Evolutionary conservation across 2,113 vertebrate genomes (phyloP), one percentile per base, ranked within the genome.

Genomic region (Bubo bubo): DNA sequence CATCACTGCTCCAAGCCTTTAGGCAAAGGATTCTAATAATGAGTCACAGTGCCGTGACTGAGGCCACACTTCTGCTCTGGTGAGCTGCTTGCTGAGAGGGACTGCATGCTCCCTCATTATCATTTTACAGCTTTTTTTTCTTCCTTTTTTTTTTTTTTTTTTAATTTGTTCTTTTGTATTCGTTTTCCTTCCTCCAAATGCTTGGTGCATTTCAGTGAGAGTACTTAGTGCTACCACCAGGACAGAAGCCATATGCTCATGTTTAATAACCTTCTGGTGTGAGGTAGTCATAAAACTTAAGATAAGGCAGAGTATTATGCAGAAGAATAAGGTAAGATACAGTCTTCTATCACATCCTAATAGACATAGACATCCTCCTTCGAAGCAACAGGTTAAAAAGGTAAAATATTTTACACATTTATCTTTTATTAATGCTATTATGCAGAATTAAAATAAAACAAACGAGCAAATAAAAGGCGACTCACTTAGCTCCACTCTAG

Each of bases 11-110:
- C 97, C 70, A 6, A 90, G 97, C 97, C 98, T 98, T 82, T 91
- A 93, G 97, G 98, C 97, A 94, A 96, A 98, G 96, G 95, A 96
- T 96, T 58, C 97, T 97, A 94, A 97, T 98, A 97, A 98, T 95
- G 98, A 98, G 88, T 96, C 98, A 62, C 97, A 92, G 97, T 60
- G 97, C 97, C 80, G 66, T 87, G 97, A 97, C 98, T 95, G 96
- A 85, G 97, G 97, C 97, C 97, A 90, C 95, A 91, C 97, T 97
- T 97, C 97, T 97, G 97, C 97, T 95, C 91, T 93, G 97, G 79
- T 94, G 97, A 94, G 97, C 97, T 52, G 96, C 98, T 97, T 74
- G 96, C 97, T 96, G 93, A 96, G 97, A 97, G 84, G 86, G 96
- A 8, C 95, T 90, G 93, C 91, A 16, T 37, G 59, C 86, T 93